Percentiles rank a stretch among this genome's conserved stretches.
Conservation (phyloP, 1,140 invertebrate genomes). For the Nebria ingens region DNA sequence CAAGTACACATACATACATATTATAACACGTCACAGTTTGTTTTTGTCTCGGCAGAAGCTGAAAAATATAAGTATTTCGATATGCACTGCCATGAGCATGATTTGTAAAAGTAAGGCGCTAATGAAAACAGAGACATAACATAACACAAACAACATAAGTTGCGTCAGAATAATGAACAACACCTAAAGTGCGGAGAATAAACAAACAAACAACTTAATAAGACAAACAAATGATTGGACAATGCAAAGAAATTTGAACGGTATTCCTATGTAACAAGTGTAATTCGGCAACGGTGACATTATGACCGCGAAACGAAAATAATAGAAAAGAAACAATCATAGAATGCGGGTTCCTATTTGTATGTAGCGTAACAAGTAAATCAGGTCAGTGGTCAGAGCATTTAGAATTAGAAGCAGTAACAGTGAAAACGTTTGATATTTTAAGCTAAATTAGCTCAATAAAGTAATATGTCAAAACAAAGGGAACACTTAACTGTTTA, state of each 20-base stretch:
- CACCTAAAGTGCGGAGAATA: background rate
- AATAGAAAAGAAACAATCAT: background rate
- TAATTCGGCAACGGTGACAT: no score
- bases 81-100: background rate
- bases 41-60: no score
- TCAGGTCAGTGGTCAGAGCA: background rate
- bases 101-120: background rate
- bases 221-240: no score
- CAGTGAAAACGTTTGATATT: background rate
- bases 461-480: background rate
- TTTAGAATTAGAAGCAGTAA: no score
- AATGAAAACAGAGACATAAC: background rate
- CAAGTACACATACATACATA: background rate
- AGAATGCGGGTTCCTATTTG: background rate
- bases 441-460: background rate
- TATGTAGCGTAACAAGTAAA: background rate
- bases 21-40: background rate
- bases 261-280: no score
- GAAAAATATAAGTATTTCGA: background rate
- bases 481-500: no score
- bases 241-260: no score
- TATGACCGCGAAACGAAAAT: background rate
- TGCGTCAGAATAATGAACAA: background rate
- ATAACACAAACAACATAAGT: background rate
- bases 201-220: background rate